Evolutionary conservation across 1,140 invertebrate species (phyloP).

Genomic region (Leptonema lineaticorne): DNA sequence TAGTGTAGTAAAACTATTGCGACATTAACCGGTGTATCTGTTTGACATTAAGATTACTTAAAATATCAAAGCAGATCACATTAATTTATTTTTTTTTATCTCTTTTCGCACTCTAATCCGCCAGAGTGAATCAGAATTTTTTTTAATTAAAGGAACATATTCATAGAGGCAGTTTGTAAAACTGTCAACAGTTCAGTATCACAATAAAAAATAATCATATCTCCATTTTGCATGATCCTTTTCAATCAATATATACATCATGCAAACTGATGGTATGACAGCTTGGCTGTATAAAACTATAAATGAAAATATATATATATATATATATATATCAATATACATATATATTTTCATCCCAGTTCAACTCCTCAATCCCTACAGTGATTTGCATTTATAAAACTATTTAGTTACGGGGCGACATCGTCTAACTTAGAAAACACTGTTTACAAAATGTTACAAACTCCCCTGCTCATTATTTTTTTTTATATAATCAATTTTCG

Average conservation of each 20-base stretch:
- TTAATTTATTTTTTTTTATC: not conserved
- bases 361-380: not conserved
- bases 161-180: constrained; percentile 42
- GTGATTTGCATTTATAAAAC: not conserved
- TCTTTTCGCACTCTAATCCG: constrained; percentile 14
- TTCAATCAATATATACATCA: not conserved
- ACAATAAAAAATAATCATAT: constrained; percentile 34
- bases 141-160: constrained; percentile 41
- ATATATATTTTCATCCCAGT: not conserved
- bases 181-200: constrained; percentile 40
- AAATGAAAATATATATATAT: not conserved
- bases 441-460: constrained; percentile 19
- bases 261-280: constrained; percentile 6
- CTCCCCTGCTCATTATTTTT: not conserved
- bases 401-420: not conserved
- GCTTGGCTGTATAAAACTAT: constrained; percentile 19
- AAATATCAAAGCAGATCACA: constrained; percentile 28
- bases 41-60: constrained; percentile 14
- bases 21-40: constrained; percentile 23
- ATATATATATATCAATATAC: not conserved
- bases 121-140: constrained; percentile 30
- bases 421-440: not conserved
- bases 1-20: constrained; percentile 37
- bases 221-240: not conserved
- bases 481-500: not conserved